Evolutionary conservation across 2,797 vertebrate species (phyloP), one percentile per base, ranked within the genome.

Genomic region (Sarcophilus harrisii): DNA sequence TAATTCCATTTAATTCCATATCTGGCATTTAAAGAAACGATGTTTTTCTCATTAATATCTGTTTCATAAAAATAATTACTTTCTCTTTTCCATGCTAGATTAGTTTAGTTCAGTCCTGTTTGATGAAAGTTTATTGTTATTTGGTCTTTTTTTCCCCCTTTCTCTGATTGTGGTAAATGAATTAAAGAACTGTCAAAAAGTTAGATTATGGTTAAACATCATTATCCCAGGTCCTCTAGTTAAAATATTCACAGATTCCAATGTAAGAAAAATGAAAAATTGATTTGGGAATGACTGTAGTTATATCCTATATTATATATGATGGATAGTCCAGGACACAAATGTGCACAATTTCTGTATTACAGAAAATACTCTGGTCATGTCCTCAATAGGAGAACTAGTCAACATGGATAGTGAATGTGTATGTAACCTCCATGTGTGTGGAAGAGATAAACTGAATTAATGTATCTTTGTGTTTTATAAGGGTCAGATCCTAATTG

Each of bases 401-500:
- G 21, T 58, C 62, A 60, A 27, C 24, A 58, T 93, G n/a, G 38
- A 30, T 30, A 58, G 30, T 57, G 93, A 94, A 58, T 55, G 52
- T 54, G 30, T 58, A 24, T 52, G 59, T 14, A 57, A 57, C 13
- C 28, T 93, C 90, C 29, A 54, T 24, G 0, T 24, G n/a, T 45
- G 11, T 55, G 10, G 27, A 30, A 29, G 11, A 93, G 95, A 73
- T 73, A 66, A 96, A 92, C 0, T 38, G 21, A 92, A 29, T 3
- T 9, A 93, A 81, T 0, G 54, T 24, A 92, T 90, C 24, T 27
- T 95, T 95, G 57, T 73, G 95, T 94, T 91, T 58, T 89, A 81
- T 11, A 58, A 91, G 95, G 81, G 92, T 91, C 92, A 97, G 94
- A 95, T 3, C 0, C 18, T 98, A 96, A 97, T 62, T 94, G 57